Conservation (phyloP, 2,113 vertebrate species). For the Carassius auratus region DNA sequence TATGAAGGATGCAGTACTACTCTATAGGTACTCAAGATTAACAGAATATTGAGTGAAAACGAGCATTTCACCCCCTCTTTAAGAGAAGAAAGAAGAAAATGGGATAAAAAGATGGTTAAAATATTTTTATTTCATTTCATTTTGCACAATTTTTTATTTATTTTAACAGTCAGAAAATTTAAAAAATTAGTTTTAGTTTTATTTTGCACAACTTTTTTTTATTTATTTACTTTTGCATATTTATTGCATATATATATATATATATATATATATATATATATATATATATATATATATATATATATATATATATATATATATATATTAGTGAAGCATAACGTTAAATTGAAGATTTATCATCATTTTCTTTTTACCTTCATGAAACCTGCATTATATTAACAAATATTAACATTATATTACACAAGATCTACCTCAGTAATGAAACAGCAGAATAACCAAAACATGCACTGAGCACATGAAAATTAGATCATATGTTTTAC, state of each 20-base stretch:
- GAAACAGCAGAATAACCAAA: neutral
- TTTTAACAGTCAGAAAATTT: too few species aligned
- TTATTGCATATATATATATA: neutral
- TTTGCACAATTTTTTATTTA: too few species aligned
- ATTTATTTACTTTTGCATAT: neutral
- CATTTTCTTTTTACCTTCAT: neutral
- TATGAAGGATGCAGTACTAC: too few species aligned
- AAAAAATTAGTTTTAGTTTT: neutral
- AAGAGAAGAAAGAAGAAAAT: neutral
- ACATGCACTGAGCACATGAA: neutral
- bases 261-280: too few species aligned
- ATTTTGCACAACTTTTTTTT: neutral
- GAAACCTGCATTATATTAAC: neutral
- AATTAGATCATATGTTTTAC: slow-evolving; percentile 11
- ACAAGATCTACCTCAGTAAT: neutral
- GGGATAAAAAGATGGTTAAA: neutral
- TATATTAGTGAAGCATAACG: neutral
- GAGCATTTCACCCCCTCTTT: too few species aligned
- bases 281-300: neutral
- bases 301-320: too few species aligned
- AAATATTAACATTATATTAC: neutral
- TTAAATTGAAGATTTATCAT: neutral
- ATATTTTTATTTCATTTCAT: neutral
- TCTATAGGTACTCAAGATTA: too few species aligned
- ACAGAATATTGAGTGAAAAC: too few species aligned